These are phyloP conservation scores for Petrocephalus sullivani DNA, from an alignment of 2,797 vertebrate genomes.

Conservation along the genomic window DNA sequence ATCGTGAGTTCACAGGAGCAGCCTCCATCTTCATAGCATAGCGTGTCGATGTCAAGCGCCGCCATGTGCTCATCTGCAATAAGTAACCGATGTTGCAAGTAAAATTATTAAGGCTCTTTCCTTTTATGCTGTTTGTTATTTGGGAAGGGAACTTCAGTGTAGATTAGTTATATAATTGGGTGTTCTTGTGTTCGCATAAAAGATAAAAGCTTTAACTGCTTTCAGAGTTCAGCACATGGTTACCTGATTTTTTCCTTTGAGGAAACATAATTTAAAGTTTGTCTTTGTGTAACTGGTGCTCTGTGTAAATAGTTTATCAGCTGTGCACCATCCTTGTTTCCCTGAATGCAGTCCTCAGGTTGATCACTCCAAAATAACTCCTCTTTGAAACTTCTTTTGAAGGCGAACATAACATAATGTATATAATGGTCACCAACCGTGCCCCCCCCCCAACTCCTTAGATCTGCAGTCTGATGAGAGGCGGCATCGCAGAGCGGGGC, in stretches of 20 bases:
- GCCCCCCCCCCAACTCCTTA: slow-evolving; percentile 39
- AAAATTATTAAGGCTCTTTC: background rate
- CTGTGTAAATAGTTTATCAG: background rate
- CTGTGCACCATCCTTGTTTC: background rate
- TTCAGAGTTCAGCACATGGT: background rate
- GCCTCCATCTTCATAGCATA: background rate
- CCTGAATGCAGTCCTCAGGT: background rate
- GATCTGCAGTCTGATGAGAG: slow-evolving; percentile 98
- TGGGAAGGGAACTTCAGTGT: background rate
- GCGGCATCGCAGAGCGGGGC: slow-evolving; percentile 94
- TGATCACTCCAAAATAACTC: background rate
- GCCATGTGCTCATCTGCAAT: background rate
- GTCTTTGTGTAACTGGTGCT: background rate
- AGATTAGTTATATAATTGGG: background rate
- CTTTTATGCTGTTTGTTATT: background rate
- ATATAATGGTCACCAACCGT: background rate
- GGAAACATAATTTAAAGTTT: background rate
- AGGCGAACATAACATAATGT: background rate
- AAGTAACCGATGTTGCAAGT: background rate
- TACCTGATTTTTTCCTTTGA: background rate
- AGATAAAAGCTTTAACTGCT: background rate
- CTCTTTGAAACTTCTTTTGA: background rate
- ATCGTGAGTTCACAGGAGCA: slow-evolving; percentile 69
- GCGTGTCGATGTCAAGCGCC: background rate
- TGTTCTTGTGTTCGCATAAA: background rate